Evolutionary conservation across 2,888 invertebrate species (phyloP).

Genomic region (Globia sparganii): DNA sequence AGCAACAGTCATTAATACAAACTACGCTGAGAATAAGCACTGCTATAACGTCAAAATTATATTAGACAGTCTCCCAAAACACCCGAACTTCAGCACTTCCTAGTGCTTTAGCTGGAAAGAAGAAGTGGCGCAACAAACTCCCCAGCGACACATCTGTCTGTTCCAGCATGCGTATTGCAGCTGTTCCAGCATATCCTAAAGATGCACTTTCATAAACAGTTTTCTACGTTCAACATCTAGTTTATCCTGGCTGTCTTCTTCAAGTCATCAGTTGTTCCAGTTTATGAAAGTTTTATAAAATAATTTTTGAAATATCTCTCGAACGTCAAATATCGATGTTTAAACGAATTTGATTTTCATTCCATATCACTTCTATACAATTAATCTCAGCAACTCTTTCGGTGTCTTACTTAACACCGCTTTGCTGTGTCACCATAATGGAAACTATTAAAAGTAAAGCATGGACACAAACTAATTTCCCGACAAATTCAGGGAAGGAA

Average conservation of each 20-base stretch:
- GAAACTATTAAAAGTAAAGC: not conserved
- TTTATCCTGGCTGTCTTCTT: too few species aligned
- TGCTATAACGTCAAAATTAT: not conserved
- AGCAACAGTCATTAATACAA: not conserved
- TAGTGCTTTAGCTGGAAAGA: not conserved
- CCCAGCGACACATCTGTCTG: not conserved
- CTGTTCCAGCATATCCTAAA: not conserved
- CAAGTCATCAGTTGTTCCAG: not conserved
- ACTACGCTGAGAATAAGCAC: not conserved
- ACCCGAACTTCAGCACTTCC: not conserved
- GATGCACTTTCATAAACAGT: not conserved
- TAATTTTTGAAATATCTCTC: not conserved
- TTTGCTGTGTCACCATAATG: not conserved
- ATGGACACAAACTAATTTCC: constrained; percentile 16
- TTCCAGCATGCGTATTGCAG: not conserved
- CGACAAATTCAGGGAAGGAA: constrained; percentile 6
- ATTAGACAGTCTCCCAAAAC: not conserved
- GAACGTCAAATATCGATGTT: not conserved
- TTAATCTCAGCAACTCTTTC: not conserved
- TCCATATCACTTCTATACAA: not conserved
- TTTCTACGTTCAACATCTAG: not conserved
- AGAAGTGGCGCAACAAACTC: not conserved
- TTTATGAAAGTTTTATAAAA: not conserved
- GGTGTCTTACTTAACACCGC: not conserved
- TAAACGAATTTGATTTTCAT: not conserved